These are phyloP conservation scores for Cynoglossus semilaevis DNA, from an alignment of 2,113 vertebrate genomes.

Conservation along the genomic window DNA sequence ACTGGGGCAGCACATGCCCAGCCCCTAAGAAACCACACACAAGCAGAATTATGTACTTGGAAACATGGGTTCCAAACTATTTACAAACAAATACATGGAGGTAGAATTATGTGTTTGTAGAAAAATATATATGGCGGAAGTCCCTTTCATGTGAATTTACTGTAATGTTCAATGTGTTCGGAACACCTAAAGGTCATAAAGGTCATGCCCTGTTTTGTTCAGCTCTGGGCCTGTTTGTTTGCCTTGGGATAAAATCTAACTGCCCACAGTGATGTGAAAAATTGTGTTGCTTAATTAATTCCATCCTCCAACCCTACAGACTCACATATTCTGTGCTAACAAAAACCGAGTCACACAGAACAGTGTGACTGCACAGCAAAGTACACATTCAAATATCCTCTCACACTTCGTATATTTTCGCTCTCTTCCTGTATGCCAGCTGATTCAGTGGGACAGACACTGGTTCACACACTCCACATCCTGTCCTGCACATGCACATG, in stretches of 20 bases:
- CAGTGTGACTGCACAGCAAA: conserved; percentile 10
- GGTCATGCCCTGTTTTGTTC: too few relatives aligned
- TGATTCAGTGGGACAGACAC: conserved; percentile 59
- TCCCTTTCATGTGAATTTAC: conserved; percentile 8
- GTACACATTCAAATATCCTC: conserved; percentile 36
- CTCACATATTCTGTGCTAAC: conserved; percentile 5
- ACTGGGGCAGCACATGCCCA: conserved; percentile 40
- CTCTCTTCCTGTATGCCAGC: conserved; percentile 42
- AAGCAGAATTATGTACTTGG: conserved; percentile 23
- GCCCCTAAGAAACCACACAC: conserved; percentile 20
- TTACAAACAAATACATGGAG: not conserved
- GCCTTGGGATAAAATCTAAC: too few relatives aligned
- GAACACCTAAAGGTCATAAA: too few relatives aligned
- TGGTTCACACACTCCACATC: conserved; percentile 70
- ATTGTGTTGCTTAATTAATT: conserved; percentile 16
- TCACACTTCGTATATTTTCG: conserved; percentile 35
- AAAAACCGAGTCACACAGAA: conserved; percentile 23
- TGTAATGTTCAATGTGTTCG: too few relatives aligned
- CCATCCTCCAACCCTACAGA: conserved; percentile 11
- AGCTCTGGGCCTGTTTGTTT: too few relatives aligned
- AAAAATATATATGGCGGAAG: too few relatives aligned
- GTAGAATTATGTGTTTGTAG: too few relatives aligned
- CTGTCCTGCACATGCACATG: conserved; percentile 45
- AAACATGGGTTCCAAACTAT: conserved; percentile 14
- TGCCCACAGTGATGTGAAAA: conserved; percentile 18